Conservation (phyloP, 2,888 invertebrate genomes). For the Salpingus planirostris region DNA sequence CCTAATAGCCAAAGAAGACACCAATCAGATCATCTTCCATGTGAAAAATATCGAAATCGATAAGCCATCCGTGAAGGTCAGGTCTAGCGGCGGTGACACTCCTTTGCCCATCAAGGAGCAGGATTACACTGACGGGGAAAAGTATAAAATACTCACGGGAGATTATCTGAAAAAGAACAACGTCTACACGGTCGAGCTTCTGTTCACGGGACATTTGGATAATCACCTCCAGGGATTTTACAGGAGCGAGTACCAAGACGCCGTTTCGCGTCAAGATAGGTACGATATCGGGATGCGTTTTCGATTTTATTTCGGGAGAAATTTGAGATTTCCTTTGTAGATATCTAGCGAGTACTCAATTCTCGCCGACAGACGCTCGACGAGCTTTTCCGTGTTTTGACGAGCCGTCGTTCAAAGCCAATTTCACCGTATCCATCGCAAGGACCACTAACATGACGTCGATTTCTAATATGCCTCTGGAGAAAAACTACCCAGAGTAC, state of each 20-base stretch:
- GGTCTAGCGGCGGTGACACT: conserved; percentile 14
- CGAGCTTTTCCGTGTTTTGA: conserved; percentile 84
- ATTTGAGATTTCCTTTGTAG: conserved; percentile 37
- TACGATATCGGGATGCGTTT: too few species aligned
- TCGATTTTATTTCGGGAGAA: neutral
- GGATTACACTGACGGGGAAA: conserved; percentile 31
- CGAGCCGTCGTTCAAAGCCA: conserved; percentile 73
- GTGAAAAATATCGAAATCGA: conserved; percentile 40
- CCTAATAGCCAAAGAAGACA: conserved; percentile 36
- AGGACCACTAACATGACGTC: conserved; percentile 47
- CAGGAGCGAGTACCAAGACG: conserved; percentile 43
- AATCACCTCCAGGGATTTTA: conserved; percentile 52
- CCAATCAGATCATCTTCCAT: conserved; percentile 42
- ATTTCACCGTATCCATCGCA: conserved; percentile 59
- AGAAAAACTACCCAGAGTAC: conserved; percentile 22
- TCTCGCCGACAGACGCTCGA: conserved; percentile 70
- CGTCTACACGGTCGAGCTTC: conserved; percentile 43
- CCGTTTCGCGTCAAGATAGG: conserved; percentile 2
- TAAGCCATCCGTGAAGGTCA: conserved; percentile 32
- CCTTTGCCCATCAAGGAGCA: conserved; percentile 36
- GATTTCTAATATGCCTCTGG: conserved; percentile 62
- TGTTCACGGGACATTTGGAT: conserved; percentile 47
- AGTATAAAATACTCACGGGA: conserved; percentile 37
- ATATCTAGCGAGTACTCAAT: conserved; percentile 71
- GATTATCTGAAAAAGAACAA: conserved; percentile 32